Evolutionary conservation across 2,113 vertebrate species (phyloP).

Genomic region (Passerina amoena): DNA sequence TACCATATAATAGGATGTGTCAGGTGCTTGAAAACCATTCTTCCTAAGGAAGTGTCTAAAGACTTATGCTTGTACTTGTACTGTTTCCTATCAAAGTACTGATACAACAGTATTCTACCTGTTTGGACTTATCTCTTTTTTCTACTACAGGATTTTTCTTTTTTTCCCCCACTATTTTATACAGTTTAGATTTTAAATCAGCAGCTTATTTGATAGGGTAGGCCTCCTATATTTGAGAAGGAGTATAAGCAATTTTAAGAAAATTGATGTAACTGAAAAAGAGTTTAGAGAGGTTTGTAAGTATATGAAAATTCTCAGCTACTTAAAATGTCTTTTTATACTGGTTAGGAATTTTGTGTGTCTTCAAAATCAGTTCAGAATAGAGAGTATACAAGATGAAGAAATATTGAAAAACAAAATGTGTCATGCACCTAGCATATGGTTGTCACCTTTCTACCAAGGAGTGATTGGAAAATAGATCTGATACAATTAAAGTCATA

Average conservation of each 20-base stretch:
- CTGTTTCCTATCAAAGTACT: not conserved
- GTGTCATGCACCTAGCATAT: not conserved
- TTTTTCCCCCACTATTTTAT: not conserved
- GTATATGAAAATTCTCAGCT: not conserved
- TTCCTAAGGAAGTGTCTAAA: not conserved
- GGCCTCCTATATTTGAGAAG: not conserved
- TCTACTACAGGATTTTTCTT: not conserved
- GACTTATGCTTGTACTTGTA: not conserved
- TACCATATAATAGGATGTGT: not conserved
- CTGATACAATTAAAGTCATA: not conserved
- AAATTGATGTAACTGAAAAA: not conserved
- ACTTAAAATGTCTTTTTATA: not conserved
- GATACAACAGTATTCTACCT: not conserved
- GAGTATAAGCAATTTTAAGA: not conserved
- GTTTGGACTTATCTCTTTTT: not conserved
- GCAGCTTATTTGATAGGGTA: not conserved
- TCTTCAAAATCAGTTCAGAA: not conserved
- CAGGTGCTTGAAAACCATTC: not conserved
- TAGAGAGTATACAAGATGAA: not conserved
- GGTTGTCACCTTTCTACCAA: not conserved
- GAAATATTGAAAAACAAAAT: not conserved
- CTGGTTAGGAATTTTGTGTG: not conserved
- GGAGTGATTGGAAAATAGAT: not conserved
- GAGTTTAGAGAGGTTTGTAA: not conserved
- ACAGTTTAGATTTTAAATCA: not conserved